Evolutionary conservation across 2,797 vertebrate species (phyloP), one percentile per base, ranked within the genome.

Genomic region (Hyperoplus lanceolatus): DNA sequence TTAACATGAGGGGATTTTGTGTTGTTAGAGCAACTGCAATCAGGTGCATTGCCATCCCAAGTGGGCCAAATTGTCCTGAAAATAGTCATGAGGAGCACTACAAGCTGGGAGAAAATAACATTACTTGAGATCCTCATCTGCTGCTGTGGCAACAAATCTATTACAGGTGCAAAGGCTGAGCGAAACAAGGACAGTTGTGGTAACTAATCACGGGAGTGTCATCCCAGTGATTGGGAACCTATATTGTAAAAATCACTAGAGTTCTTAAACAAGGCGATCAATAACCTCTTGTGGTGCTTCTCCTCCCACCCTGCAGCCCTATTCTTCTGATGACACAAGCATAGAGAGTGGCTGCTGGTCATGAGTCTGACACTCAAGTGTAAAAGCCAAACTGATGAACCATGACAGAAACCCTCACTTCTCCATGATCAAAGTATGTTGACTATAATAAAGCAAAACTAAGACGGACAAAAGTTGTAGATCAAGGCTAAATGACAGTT

Each of bases 91-190:
- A 93, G 82, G 62, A 70, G 63, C 82, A 85, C 85, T 87, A 79
- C 80, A 88, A 66, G 64, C 63, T 82, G 81, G 48, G 66, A 82
- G 79, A 80, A 91, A 88, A 92, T 78, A 83, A 76, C 88, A 89
- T 90, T 70, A 83, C 79, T 92, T 84, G 65, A 87, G 72, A 78
- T 79, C 72, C 77, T 92, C 79, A 81, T 85, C 85, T 81, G 77
- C 81, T 83, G 75, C 87, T 84, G 87, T 90, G 83, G 86, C 87
- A 93, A 90, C 87, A 80, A 76, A 86, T 91, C 87, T 88, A 89
- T 94, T 89, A 88, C 78, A 86, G 81, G 84, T 86, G 79, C 83
- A 92, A 90, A 87, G 79, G 62, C 71, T 65, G 61, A 73, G 60
- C 46, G 45, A 80, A 85, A 83, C 75, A 77, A 70, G 61, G 65